phyloP scores from a whole-genome alignment of 2,888 invertebrate species.

The Electrophaes corylata region DNA sequence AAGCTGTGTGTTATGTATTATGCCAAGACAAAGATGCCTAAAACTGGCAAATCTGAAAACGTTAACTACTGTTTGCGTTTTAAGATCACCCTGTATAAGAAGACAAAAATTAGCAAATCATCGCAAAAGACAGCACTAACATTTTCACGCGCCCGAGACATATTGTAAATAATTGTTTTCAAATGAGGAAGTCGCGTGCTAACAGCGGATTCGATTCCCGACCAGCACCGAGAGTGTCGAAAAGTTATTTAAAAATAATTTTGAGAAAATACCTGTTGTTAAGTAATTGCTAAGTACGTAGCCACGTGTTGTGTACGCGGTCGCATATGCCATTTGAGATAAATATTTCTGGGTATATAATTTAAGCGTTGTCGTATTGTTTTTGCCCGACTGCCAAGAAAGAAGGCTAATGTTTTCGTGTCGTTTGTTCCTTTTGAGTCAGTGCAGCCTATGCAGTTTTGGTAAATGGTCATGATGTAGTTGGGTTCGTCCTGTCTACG shows the following conservation, averaged over 20 bases:
- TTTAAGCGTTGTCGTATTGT: not conserved
- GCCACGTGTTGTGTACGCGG: slow-evolving; percentile 33
- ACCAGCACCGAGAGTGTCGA: slow-evolving; percentile 38
- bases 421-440: no score
- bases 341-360: slow-evolving; percentile 5
- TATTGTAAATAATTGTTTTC: slow-evolving; percentile 56
- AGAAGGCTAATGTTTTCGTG: not conserved
- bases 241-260: slow-evolving; percentile 51
- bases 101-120: slow-evolving; percentile 30
- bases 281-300: slow-evolving; percentile 29
- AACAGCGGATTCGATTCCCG: slow-evolving; percentile 50
- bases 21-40: no score
- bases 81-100: slow-evolving; percentile 24
- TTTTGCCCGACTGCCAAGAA: not conserved
- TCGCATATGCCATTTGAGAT: slow-evolving; percentile 22
- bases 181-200: slow-evolving; percentile 69
- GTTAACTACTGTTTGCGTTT: no score
- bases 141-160: slow-evolving; percentile 47
- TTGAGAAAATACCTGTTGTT: slow-evolving; percentile 32
- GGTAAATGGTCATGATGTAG: no score
- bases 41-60: no score
- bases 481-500: no score
- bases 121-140: slow-evolving; percentile 26
- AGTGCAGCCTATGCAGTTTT: no score
- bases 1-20: no score